Evolutionary conservation across 2,797 vertebrate genomes (phyloP).

Genomic region (Hozukius guyotensis): DNA sequence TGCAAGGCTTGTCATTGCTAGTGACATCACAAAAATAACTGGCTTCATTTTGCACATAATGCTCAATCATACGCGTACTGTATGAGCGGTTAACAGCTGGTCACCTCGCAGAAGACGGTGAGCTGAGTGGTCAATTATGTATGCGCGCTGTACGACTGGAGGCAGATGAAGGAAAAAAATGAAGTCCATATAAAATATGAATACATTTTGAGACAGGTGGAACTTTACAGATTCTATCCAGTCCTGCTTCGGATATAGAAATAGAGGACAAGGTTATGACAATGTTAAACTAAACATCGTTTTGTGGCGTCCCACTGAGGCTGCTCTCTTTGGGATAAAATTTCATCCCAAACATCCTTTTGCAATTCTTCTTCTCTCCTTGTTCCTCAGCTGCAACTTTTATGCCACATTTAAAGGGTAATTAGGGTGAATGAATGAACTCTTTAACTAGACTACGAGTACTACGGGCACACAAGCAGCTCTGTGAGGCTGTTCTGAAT

Average conservation of each 20-base stretch:
- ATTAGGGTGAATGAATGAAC: not conserved
- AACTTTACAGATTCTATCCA: not conserved
- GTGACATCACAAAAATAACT: not conserved
- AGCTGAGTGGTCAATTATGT: slow-evolving; percentile 32
- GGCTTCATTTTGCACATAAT: not conserved
- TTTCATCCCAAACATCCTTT: not conserved
- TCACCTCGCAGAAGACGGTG: not conserved
- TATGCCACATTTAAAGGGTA: not conserved
- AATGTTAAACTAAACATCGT: not conserved
- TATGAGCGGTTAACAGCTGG: not conserved
- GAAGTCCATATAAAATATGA: slow-evolving; percentile 31
- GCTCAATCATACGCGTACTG: not conserved
- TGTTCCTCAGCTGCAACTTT: not conserved
- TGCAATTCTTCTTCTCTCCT: not conserved
- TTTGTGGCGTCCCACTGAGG: not conserved
- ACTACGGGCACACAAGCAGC: not conserved
- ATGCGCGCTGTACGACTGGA: not conserved
- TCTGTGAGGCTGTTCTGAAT: too few species aligned
- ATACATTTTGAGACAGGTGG: slow-evolving; percentile 19
- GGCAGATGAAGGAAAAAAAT: not conserved
- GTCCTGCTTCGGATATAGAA: not conserved
- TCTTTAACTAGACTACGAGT: not conserved
- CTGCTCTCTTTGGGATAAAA: not conserved
- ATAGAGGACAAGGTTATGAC: not conserved
- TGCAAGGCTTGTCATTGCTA: not conserved